Conservation (phyloP, 92 coral and sea anemone genomes). For the Meandrina meandrites region DNA sequence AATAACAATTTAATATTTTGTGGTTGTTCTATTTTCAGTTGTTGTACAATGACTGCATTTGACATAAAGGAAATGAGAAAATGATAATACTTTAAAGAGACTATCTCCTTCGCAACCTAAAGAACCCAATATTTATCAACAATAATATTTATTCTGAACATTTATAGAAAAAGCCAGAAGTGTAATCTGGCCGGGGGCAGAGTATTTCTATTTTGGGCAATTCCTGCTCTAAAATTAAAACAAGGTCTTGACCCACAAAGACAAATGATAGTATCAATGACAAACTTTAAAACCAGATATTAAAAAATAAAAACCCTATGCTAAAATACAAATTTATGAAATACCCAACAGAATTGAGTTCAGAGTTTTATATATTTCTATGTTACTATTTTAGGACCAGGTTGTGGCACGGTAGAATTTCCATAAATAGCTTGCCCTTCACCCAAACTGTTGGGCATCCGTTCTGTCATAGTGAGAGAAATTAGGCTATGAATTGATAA, state of each 20-base stretch:
- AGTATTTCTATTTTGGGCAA: background rate
- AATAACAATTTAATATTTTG: too few species aligned
- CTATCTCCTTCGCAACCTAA: too few species aligned
- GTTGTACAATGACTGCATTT: too few species aligned
- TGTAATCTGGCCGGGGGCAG: background rate
- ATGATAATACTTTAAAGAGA: too few species aligned
- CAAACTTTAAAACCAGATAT: background rate
- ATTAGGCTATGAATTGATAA: background rate
- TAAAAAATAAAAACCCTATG: background rate
- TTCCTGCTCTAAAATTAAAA: background rate
- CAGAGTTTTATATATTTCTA: background rate
- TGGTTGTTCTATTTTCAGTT: too few species aligned
- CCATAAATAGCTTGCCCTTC: too few species aligned
- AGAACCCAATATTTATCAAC: background rate
- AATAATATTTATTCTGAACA: background rate
- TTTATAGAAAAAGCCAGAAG: background rate
- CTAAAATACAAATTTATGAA: background rate
- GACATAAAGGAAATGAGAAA: too few species aligned
- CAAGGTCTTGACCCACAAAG: background rate
- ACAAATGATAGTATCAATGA: background rate
- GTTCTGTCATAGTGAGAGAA: too few species aligned
- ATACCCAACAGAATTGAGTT: background rate
- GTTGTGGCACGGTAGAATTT: too few species aligned
- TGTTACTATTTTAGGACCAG: background rate
- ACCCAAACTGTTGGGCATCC: too few species aligned